Evolutionary conservation across 2,113 vertebrate genomes (phyloP).

Genomic region (Burhinus bistriatus): DNA sequence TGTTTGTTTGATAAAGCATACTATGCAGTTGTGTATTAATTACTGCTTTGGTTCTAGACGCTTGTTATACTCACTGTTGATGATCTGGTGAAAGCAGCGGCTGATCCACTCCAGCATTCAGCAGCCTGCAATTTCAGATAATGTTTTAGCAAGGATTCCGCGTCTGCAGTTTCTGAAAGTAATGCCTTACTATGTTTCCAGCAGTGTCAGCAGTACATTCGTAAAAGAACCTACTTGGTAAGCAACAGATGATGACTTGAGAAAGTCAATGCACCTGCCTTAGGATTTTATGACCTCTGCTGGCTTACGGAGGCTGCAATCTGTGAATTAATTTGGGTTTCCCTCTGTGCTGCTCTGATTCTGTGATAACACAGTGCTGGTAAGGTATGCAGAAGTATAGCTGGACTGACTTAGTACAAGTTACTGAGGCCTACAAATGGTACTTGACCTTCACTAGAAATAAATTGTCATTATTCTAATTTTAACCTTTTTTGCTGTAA

Average conservation of each 20-base stretch:
- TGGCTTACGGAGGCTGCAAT: neutral
- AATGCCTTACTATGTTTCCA: neutral
- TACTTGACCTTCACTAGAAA: neutral
- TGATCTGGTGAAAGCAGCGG: neutral
- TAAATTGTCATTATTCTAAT: neutral
- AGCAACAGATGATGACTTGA: neutral
- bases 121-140: neutral
- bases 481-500: neutral
- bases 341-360: neutral
- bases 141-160: neutral
- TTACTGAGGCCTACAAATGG: neutral
- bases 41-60: neutral
- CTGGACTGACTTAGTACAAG: neutral
- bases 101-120: neutral
- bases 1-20: neutral
- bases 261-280: neutral
- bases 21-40: neutral
- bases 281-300: neutral
- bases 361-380: neutral
- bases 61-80: neutral
- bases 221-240: neutral
- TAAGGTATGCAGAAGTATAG: neutral
- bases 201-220: neutral
- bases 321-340: neutral
- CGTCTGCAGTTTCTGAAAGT: neutral